A percentile compares a stretch with the other conserved stretches of the same genome.
These are phyloP conservation scores for Gallinago jamesoni DNA, from an alignment of 2,113 vertebrate genomes.

Conservation along the genomic window DNA sequence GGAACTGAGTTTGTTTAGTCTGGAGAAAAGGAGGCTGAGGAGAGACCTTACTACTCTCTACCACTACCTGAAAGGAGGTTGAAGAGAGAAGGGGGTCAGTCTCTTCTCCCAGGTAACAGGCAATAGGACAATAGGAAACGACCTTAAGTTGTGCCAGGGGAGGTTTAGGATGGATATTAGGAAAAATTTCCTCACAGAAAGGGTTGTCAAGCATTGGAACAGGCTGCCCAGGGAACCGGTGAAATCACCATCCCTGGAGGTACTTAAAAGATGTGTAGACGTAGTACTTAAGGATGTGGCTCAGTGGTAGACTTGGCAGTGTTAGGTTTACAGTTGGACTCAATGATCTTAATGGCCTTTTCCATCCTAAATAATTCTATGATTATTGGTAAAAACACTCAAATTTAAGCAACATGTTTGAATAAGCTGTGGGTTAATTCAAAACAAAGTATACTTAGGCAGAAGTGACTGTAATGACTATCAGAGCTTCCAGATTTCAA, in stretches of 20 bases:
- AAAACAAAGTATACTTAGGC: background rate
- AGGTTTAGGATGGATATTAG: background rate
- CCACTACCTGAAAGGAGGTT: background rate
- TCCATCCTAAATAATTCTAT: background rate
- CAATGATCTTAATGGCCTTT: background rate
- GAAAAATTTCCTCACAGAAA: background rate
- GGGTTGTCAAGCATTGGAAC: background rate
- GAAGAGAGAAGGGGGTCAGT: background rate
- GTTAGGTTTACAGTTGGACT: background rate
- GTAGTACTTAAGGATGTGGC: background rate
- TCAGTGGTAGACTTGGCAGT: background rate
- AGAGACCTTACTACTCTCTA: background rate
- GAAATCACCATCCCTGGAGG: background rate
- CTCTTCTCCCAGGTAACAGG: background rate
- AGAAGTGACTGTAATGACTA: background rate
- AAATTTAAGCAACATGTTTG: background rate
- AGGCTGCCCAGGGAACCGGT: background rate
- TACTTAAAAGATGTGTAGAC: background rate
- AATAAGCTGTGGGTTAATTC: background rate
- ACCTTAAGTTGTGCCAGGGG: background rate
- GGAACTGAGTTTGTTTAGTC: background rate
- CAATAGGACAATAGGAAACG: background rate
- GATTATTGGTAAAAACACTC: background rate
- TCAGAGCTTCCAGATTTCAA: background rate
- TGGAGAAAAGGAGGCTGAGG: background rate